Base-by-base conservation (phyloP, 2,888 invertebrate genomes). In the Phasia obesa region DNA sequence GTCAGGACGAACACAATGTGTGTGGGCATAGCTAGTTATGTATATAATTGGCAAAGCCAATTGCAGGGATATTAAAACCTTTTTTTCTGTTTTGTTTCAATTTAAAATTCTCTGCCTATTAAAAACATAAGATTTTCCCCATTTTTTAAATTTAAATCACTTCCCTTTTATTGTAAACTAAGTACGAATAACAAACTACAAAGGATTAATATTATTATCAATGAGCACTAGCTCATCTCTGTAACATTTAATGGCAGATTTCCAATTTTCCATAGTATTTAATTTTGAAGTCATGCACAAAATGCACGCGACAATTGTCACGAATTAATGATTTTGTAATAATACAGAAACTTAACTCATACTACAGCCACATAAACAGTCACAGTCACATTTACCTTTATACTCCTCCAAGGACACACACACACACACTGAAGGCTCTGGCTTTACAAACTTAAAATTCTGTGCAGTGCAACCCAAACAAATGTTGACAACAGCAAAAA, bases 261-360 rank as follows among this genome's bases (percentile, higher is more conserved):
- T 82, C 74, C 82, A 82, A 82, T 80, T 80, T 80, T 80, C 67
- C 67, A 67, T 67, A 44, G 73, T 74, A 74, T 78, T 77, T 78
- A 82, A 78, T 82, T 75, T 70, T 55, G 67, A 67, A 75, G 65
- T 79, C 75, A 76, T 79, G 83, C 79, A 71, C 75, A 71, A 83
- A 79, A 76, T 79, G 79, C 79, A 71, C 83, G 75, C 83, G 79
- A 83, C 79, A 83, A 79, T 83, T 83, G 79, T 83, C 83, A 83
- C 83, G 83, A 83, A 79, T 79, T 83, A 83, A 83, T 83, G 83
- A 83, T 79, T 76, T 76, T 71, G 79, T 83, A 83, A 83, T 83
- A 77, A 51, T 65, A 65, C 73, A 74, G 67, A 80, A 80, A 74
- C 60, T 35, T 15, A 69, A 60, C 44, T 25, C 67, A 67, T 42